Conservation (phyloP, 2,797 vertebrate genomes). For the Hemitrygon akajei region DNA sequence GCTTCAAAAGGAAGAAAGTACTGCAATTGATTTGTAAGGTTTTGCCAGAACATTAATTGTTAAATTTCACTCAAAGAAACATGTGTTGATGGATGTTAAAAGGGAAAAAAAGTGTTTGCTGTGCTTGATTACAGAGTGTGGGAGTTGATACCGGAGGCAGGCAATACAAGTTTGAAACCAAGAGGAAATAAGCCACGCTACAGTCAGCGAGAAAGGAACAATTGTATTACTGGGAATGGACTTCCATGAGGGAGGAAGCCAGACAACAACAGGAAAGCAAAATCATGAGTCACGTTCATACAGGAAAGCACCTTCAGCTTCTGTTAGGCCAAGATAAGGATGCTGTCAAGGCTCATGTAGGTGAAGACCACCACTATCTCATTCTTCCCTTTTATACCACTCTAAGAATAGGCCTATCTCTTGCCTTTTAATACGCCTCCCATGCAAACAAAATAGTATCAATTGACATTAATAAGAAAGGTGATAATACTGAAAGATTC, state of each 20-base stretch:
- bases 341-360: conserved; percentile 58
- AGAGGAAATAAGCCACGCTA: conserved; percentile 49
- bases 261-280: conserved; percentile 71
- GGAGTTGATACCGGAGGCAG: conserved; percentile 30
- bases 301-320: conserved; percentile 63
- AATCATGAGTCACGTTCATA: conserved; percentile 63
- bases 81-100: background rate
- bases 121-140: background rate
- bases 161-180: conserved; percentile 42
- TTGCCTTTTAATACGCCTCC: conserved; percentile 42
- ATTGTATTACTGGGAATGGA: conserved; percentile 61
- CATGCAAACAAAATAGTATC: conserved; percentile 42
- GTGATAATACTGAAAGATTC: conserved; percentile 46
- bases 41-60: background rate
- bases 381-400: conserved; percentile 56
- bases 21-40: background rate
- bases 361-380: conserved; percentile 60
- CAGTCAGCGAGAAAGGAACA: conserved; percentile 56
- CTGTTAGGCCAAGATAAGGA: conserved; percentile 78
- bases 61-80: background rate
- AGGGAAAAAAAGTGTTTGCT: background rate
- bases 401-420: conserved; percentile 48
- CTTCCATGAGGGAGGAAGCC: conserved; percentile 63
- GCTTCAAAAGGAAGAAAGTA: background rate
- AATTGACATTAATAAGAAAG: conserved; percentile 49